Evolutionary conservation across 2,888 invertebrate genomes (phyloP).

Genomic region (Ditylenchus weischeri): DNA sequence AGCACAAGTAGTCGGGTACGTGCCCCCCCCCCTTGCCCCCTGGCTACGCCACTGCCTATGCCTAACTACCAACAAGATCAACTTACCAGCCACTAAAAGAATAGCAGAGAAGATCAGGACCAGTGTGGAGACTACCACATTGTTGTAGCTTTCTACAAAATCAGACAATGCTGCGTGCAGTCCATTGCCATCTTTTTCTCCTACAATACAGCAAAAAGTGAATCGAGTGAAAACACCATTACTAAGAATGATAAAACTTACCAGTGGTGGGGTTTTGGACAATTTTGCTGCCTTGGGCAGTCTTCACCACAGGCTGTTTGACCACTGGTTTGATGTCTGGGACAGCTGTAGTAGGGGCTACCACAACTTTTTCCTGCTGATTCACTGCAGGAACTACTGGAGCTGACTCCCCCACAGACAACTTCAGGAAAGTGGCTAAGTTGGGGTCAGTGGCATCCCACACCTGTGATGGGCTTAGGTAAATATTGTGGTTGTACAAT

Average conservation of each 20-base stretch:
- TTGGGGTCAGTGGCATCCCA: slow-evolving; percentile 38
- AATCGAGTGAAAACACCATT: background rate
- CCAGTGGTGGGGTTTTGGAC: background rate
- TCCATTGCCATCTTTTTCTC: background rate
- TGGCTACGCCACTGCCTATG: no score
- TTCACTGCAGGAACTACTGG: no score
- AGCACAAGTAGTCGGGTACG: no score
- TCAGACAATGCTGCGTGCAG: background rate
- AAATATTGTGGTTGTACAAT: background rate
- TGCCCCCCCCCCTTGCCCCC: no score
- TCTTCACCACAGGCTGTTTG: background rate
- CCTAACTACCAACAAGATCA: background rate
- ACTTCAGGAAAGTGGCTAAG: slow-evolving; percentile 40
- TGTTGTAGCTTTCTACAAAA: slow-evolving; percentile 16
- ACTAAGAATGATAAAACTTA: background rate
- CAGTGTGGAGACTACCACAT: slow-evolving; percentile 10
- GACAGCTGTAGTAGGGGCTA: no score
- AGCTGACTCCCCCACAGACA: slow-evolving; percentile 31
- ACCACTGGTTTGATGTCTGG: background rate
- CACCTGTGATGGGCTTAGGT: slow-evolving; percentile 30
- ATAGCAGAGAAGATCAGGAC: slow-evolving; percentile 7
- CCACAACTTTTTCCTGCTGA: no score
- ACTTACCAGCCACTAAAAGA: slow-evolving; percentile 13
- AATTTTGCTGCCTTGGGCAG: background rate
- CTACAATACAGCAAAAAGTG: background rate